Percentiles rank a stretch among this genome's conserved stretches.
phyloP scores from a whole-genome alignment of 37 sponge, comb jelly and placozoan genomes.

The Hexactinellida sp. region DNA sequence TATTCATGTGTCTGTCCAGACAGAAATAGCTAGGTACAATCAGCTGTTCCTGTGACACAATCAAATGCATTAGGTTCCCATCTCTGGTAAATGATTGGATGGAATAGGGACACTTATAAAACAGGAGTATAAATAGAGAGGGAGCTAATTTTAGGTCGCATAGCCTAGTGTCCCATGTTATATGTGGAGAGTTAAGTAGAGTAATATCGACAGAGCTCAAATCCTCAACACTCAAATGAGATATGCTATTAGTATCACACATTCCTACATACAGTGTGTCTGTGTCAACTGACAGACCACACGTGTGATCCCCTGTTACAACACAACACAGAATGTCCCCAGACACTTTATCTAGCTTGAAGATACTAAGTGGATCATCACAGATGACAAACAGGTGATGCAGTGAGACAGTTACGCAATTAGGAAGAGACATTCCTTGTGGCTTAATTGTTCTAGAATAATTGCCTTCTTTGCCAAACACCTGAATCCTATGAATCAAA shows the following conservation, averaged over 20 bases:
- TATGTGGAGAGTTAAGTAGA: not conserved
- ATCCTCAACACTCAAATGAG: not conserved
- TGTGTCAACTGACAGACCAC: not conserved
- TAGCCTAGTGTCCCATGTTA: not conserved
- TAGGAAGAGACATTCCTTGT: not conserved
- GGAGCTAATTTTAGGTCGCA: not conserved
- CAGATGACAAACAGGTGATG: not conserved
- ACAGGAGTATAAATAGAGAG: not conserved
- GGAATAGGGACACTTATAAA: not conserved
- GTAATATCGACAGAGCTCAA: not conserved
- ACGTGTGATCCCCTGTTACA: not conserved
- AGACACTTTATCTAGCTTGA: not conserved
- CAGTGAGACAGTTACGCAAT: not conserved
- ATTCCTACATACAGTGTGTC: not conserved
- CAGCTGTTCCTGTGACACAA: not conserved
- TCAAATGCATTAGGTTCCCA: not conserved
- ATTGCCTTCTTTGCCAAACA: not conserved
- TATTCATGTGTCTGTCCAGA: not conserved
- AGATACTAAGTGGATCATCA: not conserved
- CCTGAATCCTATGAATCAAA: not conserved
- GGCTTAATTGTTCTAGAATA: not conserved
- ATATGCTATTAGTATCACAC: not conserved
- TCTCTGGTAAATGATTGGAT: not conserved
- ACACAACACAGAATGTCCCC: not conserved
- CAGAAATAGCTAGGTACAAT: not conserved